phyloP scores from a whole-genome alignment of 2,888 invertebrate genomes.

The Malachius bipustulatus region DNA sequence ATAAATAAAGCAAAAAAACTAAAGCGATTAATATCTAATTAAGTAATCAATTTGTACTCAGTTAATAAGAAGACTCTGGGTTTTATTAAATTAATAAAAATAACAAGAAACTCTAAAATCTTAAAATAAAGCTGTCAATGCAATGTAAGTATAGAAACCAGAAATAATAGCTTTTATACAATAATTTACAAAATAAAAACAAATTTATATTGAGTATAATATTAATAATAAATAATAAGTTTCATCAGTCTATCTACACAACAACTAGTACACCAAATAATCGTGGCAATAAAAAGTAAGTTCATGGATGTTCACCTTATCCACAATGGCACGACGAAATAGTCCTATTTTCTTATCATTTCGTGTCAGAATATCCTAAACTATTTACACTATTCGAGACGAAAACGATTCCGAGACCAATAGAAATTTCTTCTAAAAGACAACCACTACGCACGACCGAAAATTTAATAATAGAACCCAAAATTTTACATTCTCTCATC shows the following conservation, averaged over 20 bases:
- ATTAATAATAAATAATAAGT: constrained; percentile 34
- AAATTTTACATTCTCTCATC: no score
- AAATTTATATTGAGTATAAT: constrained; percentile 17
- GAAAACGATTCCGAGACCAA: no score
- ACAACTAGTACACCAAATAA: constrained; percentile 37
- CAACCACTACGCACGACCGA: no score
- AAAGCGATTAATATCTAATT: background rate
- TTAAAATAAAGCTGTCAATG: constrained; percentile 20
- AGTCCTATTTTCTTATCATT: no score
- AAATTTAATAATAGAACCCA: no score
- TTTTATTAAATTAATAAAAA: constrained; percentile 10
- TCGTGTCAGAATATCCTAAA: background rate
- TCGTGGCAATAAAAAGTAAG: constrained; percentile 21
- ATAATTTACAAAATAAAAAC: constrained; percentile 32
- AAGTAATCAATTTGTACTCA: background rate
- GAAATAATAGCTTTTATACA: constrained; percentile 30
- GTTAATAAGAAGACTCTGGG: no score
- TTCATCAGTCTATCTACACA: constrained; percentile 37
- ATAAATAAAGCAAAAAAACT: constrained; percentile 1
- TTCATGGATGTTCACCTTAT: constrained; percentile 17
- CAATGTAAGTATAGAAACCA: constrained; percentile 24
- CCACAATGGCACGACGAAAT: constrained; percentile 33
- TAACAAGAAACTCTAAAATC: constrained; percentile 8
- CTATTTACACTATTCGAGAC: no score
- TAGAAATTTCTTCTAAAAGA: no score